Evolutionary conservation across 2,113 vertebrate species (phyloP), one percentile per base, ranked within the genome.

Genomic region (Seriola quinqueradiata): DNA sequence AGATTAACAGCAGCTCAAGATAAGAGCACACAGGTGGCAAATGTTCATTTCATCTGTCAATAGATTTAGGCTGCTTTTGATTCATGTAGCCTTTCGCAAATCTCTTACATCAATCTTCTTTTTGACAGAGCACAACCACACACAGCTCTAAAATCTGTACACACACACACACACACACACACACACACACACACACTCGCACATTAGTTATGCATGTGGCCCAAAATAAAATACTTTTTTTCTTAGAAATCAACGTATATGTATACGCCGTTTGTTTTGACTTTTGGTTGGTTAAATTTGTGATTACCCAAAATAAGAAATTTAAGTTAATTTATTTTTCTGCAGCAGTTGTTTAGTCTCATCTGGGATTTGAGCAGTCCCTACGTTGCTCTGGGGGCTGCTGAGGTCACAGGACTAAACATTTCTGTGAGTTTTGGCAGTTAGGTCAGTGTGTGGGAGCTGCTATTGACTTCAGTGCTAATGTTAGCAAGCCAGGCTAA

Each of bases 21-120:
- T 78, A 79, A 75, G 59, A 85, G 60, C 58, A 28, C 79, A 81
- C 85, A 87, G 83, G 81, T 89, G 83, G 84, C 79, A 59, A 75
- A 83, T 52, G 28, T 70, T 82, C 9, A 48, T 54, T 68, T 79
- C 8, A 57, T 85, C 74, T 85, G 82, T 88, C 87, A 75, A 1
- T 28, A 58, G 46, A 38, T 58, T 50, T 25, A 5, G 46, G 59
- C 8, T 40, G 32, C 63, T 38, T 73, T 79, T 64, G 50, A 55
- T 50, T 60, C 3, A 50, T 44, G 14, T 25, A 17, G n/a, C 54
- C 17, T 42, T 57, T 70, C 44, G 61, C 19, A 83, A 64, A 83
- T 83, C 46, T 81, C 34, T 23, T 2, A 23, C 52, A 81, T 68
- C 32, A 67, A 25, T 72, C 59, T 72, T 77, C n/a, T 42, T 10